Percentiles rank a stretch among this genome's conserved stretches.
Evolutionary conservation across 2,888 invertebrate species (phyloP).

Genomic region (Microctonus brassicae): DNA sequence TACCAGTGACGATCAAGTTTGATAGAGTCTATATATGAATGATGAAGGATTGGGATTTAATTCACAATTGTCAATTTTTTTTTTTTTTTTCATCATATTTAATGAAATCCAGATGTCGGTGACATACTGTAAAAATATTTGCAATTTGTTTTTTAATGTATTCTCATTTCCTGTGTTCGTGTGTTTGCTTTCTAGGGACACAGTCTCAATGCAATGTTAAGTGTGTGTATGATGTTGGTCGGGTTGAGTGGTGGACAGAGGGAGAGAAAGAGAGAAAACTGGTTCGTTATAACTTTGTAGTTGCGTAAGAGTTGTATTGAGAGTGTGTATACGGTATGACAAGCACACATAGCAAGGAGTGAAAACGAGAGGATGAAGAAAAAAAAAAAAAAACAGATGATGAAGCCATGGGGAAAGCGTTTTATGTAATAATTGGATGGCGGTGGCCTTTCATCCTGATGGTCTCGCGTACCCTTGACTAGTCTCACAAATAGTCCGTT

Average conservation of each 20-base stretch:
- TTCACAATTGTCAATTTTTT: neutral
- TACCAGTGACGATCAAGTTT: neutral
- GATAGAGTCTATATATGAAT: neutral
- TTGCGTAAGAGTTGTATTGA: conserved; percentile 57
- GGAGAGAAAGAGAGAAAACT: conserved; percentile 34
- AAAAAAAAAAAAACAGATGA: neutral
- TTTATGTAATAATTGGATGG: conserved; percentile 67
- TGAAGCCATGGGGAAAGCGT: conserved; percentile 57
- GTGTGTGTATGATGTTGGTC: conserved; percentile 31
- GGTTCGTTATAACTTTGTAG: conserved; percentile 63
- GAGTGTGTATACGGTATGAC: conserved; percentile 27
- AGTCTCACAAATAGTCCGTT: conserved; percentile 36
- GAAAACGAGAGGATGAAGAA: neutral
- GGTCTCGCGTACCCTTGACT: conserved; percentile 36
- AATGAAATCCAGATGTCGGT: conserved; percentile 27
- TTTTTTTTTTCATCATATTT: neutral
- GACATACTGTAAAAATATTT: conserved; percentile 15
- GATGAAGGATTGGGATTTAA: conserved; percentile 12
- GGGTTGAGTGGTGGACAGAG: conserved; percentile 50
- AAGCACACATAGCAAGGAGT: neutral
- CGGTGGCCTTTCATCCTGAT: conserved; percentile 64
- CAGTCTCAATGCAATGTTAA: neutral
- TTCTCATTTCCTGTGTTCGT: neutral
- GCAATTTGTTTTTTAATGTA: neutral
- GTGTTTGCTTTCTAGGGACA: neutral